Evolutionary conservation across 2,113 vertebrate genomes (phyloP).

Genomic region (Seriola dumerili): DNA sequence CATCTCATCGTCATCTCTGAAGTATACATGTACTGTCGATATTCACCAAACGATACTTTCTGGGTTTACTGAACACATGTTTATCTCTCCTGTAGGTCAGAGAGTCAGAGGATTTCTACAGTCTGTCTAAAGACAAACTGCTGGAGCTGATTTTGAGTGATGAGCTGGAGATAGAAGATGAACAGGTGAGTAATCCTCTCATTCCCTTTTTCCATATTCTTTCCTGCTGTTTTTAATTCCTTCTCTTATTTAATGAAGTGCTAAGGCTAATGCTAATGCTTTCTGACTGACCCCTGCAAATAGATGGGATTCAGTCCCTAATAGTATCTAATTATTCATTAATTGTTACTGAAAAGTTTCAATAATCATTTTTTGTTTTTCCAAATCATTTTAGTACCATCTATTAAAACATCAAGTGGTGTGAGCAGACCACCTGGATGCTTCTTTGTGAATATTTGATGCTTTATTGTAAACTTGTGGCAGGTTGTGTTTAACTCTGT

Average conservation of each 20-base stretch:
- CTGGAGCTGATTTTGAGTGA: conserved; percentile 93
- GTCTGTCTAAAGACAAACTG: conserved; percentile 91
- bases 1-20: too few species aligned
- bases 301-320: not conserved
- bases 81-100: conserved; percentile 72
- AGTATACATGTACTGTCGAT: too few species aligned
- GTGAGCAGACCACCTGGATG: not conserved
- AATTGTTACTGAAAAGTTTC: not conserved
- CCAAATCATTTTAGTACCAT: not conserved
- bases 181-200: conserved; percentile 79
- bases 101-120: conserved; percentile 92
- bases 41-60: too few species aligned
- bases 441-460: not conserved
- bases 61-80: not conserved
- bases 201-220: not conserved
- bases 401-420: too few species aligned
- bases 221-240: too few species aligned
- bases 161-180: conserved; percentile 94
- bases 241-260: not conserved
- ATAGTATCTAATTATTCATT: not conserved
- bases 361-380: too few species aligned
- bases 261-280: not conserved
- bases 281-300: not conserved
- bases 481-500: conserved; percentile 90
- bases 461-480: not conserved